Conservation (phyloP, 2,888 invertebrate genomes). For the Caenorhabditis plicata region DNA sequence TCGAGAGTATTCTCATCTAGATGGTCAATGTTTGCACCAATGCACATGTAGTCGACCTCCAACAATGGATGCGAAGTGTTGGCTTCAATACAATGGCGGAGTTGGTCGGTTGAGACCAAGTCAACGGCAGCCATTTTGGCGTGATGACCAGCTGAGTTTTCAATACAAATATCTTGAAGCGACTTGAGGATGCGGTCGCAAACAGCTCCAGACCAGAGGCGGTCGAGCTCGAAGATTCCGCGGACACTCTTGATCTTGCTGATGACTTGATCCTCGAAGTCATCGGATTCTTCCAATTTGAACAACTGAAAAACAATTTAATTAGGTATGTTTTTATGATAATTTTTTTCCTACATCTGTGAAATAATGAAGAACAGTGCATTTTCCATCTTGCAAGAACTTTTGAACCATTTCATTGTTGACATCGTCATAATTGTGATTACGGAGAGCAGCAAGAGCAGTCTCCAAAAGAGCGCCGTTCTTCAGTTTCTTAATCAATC, state of each 20-base stretch:
- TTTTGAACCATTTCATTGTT: slow-evolving; percentile 23
- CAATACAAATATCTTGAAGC: slow-evolving; percentile 61
- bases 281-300: slow-evolving; percentile 26
- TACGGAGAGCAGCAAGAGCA: slow-evolving; percentile 23
- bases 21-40: slow-evolving; percentile 49
- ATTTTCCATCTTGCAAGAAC: slow-evolving; percentile 56
- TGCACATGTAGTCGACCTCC: slow-evolving; percentile 39
- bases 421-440: slow-evolving; percentile 11
- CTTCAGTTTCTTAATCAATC: slow-evolving; percentile 44
- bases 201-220: slow-evolving; percentile 57
- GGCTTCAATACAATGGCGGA: slow-evolving; percentile 52
- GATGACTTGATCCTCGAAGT: slow-evolving; percentile 37
- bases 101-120: slow-evolving; percentile 54
- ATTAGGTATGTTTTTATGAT: background rate
- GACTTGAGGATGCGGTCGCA: slow-evolving; percentile 60
- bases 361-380: slow-evolving; percentile 53
- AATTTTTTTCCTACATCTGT: slow-evolving; percentile 30
- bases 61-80: slow-evolving; percentile 62
- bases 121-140: slow-evolving; percentile 58
- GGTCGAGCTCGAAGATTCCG: slow-evolving; percentile 58
- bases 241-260: slow-evolving; percentile 49
- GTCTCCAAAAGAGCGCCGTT: slow-evolving; percentile 49
- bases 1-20: slow-evolving; percentile 62
- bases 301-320: slow-evolving; percentile 24
- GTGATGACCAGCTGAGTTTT: slow-evolving; percentile 64